Percentiles rank a stretch among this genome's conserved stretches.
Conservation (phyloP, 2,797 vertebrate genomes). For the Leuciscus waleckii region DNA sequence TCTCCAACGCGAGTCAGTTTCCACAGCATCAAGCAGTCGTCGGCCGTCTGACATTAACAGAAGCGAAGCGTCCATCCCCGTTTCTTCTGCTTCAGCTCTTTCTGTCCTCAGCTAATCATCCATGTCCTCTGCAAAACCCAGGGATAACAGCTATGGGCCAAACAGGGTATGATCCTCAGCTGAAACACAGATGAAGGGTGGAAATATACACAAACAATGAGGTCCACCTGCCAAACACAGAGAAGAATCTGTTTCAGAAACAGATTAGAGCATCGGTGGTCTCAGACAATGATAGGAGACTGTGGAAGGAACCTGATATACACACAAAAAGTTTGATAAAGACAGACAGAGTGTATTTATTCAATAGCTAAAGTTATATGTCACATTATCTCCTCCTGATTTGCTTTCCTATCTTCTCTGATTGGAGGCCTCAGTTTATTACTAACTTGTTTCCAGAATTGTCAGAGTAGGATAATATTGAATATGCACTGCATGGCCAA, state of each 20-base stretch:
- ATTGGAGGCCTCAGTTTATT: constrained; percentile 32
- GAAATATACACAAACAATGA: neutral
- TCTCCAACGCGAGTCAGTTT: constrained; percentile 91
- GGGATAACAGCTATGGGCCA: constrained; percentile 57
- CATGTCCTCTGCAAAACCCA: constrained; percentile 50
- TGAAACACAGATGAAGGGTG: constrained; percentile 18
- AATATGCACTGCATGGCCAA: constrained; percentile 17
- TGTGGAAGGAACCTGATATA: constrained; percentile 14
- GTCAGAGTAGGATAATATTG: constrained; percentile 16
- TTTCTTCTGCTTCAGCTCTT: constrained; percentile 20
- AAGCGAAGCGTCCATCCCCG: rapidly evolving
- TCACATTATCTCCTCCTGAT: constrained; percentile 26
- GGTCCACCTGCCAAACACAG: neutral
- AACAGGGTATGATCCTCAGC: constrained; percentile 57
- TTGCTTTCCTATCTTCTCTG: constrained; percentile 17
- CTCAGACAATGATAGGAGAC: constrained; percentile 7
- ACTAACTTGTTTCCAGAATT: constrained; percentile 26
- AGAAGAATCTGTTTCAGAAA: constrained; percentile 9
- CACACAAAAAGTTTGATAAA: neutral
- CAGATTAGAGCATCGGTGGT: constrained; percentile 9
- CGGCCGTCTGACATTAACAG: constrained; percentile 78
- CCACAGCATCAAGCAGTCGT: constrained; percentile 94
- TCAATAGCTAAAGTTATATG: constrained; percentile 34
- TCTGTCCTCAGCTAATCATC: constrained; percentile 19
- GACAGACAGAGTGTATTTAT: constrained; percentile 33